These are phyloP conservation scores for Chymomyza procnemis DNA, from an alignment of 2,888 invertebrate genomes.

Conservation along the genomic window DNA sequence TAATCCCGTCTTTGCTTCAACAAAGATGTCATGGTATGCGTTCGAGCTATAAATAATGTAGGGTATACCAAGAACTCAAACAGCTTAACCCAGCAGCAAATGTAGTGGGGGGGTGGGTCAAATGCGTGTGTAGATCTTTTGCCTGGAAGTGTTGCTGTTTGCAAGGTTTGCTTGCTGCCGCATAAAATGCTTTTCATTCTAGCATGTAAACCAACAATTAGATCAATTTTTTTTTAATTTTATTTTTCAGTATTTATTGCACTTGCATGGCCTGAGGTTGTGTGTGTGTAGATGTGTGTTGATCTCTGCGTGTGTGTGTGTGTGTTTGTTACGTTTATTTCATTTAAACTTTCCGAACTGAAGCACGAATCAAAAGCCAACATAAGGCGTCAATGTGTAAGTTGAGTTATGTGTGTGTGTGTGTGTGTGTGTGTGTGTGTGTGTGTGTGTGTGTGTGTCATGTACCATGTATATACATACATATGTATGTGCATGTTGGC, in stretches of 20 bases:
- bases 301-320: not conserved
- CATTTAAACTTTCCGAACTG: conserved; percentile 42
- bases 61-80: not conserved
- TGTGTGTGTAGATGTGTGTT: not conserved
- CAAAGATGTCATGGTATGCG: too few species aligned
- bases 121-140: conserved; percentile 6
- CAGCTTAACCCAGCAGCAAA: not conserved
- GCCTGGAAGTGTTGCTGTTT: conserved; percentile 16
- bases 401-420: conserved; percentile 9
- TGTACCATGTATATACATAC: not conserved
- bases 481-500: conserved; percentile 10
- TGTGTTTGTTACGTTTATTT: conserved; percentile 38
- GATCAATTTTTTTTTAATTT: conserved; percentile 47
- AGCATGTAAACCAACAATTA: conserved; percentile 62
- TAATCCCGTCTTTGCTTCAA: too few species aligned
- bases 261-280: not conserved
- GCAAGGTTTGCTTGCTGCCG: conserved; percentile 30
- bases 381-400: conserved; percentile 15
- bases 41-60: not conserved
- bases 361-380: conserved; percentile 67
- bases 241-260: conserved; percentile 8
- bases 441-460: too few species aligned
- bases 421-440: conserved; percentile 13
- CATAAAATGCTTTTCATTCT: conserved; percentile 31
- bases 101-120: not conserved